These are phyloP conservation scores for Odontomachus brunneus DNA, from an alignment of 1,140 invertebrate species.

Conservation along the genomic window DNA sequence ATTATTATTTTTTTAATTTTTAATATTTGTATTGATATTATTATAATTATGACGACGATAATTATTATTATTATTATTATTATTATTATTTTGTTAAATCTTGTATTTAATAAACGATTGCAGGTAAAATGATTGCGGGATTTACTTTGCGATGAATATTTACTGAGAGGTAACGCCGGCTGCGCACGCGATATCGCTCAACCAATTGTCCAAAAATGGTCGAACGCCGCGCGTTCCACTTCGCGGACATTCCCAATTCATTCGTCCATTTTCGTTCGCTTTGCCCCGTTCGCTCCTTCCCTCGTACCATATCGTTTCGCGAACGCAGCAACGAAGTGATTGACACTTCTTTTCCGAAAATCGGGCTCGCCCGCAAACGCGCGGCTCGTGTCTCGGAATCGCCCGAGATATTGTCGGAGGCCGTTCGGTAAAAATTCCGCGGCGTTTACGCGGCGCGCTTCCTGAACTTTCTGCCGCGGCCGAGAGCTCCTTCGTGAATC, in stretches of 20 bases:
- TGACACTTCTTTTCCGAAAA: too few species aligned
- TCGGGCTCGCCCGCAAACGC: too few species aligned
- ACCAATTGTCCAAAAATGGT: not conserved
- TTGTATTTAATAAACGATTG: conserved; percentile 75
- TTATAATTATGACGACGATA: too few species aligned
- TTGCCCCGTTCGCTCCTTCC: too few species aligned
- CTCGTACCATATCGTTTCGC: too few species aligned
- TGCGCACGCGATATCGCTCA: too few species aligned
- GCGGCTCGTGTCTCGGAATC: too few species aligned
- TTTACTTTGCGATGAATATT: conserved; percentile 2
- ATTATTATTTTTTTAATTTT: conserved; percentile 49
- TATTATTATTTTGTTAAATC: conserved; percentile 73
- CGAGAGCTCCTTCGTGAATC: conserved; percentile 56
- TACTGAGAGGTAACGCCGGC: not conserved
- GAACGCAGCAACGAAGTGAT: too few species aligned
- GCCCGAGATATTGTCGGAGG: too few species aligned
- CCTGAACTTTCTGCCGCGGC: conserved; percentile 57
- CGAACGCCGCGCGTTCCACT: too few species aligned
- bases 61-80: conserved; percentile 61
- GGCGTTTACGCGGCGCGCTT: conserved; percentile 16
- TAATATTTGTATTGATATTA: conserved; percentile 63
- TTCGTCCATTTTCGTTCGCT: too few species aligned
- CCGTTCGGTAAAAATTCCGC: not conserved
- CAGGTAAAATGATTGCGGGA: conserved; percentile 2
- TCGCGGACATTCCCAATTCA: too few species aligned